Evolutionary conservation across 2,113 vertebrate species (phyloP), one percentile per base, ranked within the genome.

Genomic region (Oostethus manadensis): DNA sequence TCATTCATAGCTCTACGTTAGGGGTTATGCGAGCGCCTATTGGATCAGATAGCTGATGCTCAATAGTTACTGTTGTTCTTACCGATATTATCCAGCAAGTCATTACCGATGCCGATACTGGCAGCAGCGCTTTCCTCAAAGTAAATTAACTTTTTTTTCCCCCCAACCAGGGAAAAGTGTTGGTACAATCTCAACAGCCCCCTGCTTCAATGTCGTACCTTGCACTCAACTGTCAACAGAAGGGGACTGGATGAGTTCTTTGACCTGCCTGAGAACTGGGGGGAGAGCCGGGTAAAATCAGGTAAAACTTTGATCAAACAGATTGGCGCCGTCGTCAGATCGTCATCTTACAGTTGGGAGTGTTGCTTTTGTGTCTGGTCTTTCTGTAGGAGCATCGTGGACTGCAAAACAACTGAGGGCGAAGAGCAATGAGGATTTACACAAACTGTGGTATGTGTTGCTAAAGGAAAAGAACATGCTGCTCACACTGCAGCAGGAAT

Each of bases 401-500:
- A 92, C 93, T 1, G 87, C 90, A 66, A 92, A 91, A 70, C 94
- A 92, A 10, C 86, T 99, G 40, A 89, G 97, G 76, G 83, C 88
- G 35, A 99, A 99, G 85, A 96, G 93, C 68, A 97, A 90, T 29
- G 93, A 96, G 86, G 96, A 99, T 70, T 86, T 99, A 59, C 97
- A 99, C 86, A 98, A 97, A 78, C 93, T 99, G 29, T 99, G 97
- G 97, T 99, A 98, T 80, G 90, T 99, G 21, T 89, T 99, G 20
- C 78, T 99, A 68, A 99, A 99, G 77, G 97, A 99, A 73, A 94
- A 89, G 80, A 99, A 99, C 80, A 93, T 99, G 95, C 88, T 99
- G 58, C 80, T 93, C 47, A 97, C 96, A n/a, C 64, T 94, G 33
- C 77, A 98, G 62, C 94, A 99, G 84, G 96, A 99, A 76, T 78